A percentile compares a stretch with the other conserved stretches of the same genome.
Conservation (phyloP, 2,113 vertebrate species). For the Furnarius figulus region DNA sequence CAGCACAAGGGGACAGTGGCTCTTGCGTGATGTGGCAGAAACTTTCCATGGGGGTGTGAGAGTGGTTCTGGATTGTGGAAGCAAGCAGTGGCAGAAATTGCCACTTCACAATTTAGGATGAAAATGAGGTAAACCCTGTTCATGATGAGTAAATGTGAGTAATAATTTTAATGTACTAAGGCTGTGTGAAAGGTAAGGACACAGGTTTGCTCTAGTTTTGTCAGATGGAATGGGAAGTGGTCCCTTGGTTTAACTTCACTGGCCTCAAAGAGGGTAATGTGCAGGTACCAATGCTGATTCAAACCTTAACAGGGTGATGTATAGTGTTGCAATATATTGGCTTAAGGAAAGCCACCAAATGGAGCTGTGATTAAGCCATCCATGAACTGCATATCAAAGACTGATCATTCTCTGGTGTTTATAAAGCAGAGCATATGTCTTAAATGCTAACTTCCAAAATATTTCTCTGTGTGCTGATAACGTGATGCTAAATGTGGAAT, state of each 20-base stretch:
- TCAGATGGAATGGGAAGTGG: neutral
- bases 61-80: neutral
- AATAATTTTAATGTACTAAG: neutral
- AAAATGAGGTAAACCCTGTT: neutral
- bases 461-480: neutral
- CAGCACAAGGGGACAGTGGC: neutral
- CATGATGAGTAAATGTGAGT: neutral
- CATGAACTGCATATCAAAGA: neutral
- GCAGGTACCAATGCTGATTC: neutral
- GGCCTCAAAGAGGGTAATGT: neutral
- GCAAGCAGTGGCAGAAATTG: neutral
- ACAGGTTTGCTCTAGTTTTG: accelerated
- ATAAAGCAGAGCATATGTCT: neutral
- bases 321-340: neutral
- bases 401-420: neutral
- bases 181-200: neutral
- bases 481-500: neutral
- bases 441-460: neutral
- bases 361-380: neutral
- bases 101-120: neutral
- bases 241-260: neutral
- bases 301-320: neutral
- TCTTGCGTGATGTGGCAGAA: neutral
- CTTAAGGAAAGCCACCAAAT: neutral
- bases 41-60: neutral